Evolutionary conservation across 2,113 vertebrate genomes (phyloP), one percentile per base, ranked within the genome.

Genomic region (Carassius carassius): DNA sequence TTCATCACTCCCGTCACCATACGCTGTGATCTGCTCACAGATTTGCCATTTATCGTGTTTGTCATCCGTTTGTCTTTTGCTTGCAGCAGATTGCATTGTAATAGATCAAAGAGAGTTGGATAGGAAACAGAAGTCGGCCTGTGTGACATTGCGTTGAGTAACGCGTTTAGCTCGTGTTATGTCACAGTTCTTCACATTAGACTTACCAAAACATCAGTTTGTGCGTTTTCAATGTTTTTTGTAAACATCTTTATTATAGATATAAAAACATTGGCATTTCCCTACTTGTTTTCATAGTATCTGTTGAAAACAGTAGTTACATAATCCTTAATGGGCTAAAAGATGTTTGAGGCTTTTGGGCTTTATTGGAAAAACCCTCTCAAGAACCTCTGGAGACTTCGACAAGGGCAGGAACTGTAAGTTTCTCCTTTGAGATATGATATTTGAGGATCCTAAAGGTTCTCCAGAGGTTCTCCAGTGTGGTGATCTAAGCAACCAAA

Each of bases 141-240:
- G 76, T 25, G 17, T 86, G 88, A 88, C 87, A 86, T 89, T 88
- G 84, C 74, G 81, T 86, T 82, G 69, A 49, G 83, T 85, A 88
- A 86, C 81, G 35, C 37, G 35, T 69, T 7, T 29, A 47, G 35
- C 58, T 74, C 6, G 4, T 47, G 23, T 84, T 72, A 69, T 84
- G 41, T 81, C 79, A 81, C 79, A 14, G 63, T 21, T 81, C 16
- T 65, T 80, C 35, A 65, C 19, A 23, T 78, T 37, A 23, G 5
- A 63, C 29, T 29, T 29, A 29, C 11, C 12, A 74, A 35, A 80
- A 65, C 14, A 44, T 5, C 67, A 41, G 35, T 41, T 4, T 14
- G 17, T 35, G 7, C 49, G 11, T 54, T 16, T 35, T 23, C 29
- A 75, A 29, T 29, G 9, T 56, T 76, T 32, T 2, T 8, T 67